Evolutionary conservation across 1,140 invertebrate genomes (phyloP), one percentile per base, ranked within the genome.

Genomic region (Papilio helenus): DNA sequence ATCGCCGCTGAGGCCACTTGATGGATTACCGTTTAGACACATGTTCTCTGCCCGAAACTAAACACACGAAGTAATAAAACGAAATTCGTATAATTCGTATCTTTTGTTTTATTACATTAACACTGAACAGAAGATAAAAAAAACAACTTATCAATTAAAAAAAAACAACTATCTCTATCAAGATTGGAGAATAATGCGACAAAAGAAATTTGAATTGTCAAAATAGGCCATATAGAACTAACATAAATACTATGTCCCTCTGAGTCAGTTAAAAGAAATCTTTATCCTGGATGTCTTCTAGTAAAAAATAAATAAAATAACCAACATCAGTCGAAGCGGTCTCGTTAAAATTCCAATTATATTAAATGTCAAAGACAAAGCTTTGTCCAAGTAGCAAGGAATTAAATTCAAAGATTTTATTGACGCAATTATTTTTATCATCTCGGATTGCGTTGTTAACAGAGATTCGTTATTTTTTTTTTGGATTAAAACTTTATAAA

Each of bases 301-400:
- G 16, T 55, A n/a, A 55, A 18, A 61, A 14, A 26, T 26, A 10
- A 61, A 61, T 61, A 9, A 61, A 61, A 12, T 9, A 14, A 61
- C 9, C 58, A 61, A 61, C 58, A 61, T 61, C 58, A 61, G 23
- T 61, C 26, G 10, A 61, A 23, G 26, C 55, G 1, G 7, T 58
- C 58, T 61, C 58, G 58, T 61, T 61, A 26, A 61, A 61, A 61
- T 61, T 61, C 58, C 58, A 61, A 61, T 61, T 61, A 61, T 26
- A 26, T 61, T 26, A 61, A 61, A 61, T 23, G 20, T 61, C 58
- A 61, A 61, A 61, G 58, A 61, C 58, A 61, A 61, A 61, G 58
- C 58, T 26, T 12, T 61, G 23, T 55, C 51, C 51, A 26, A 61
- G 58, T 16, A 23, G 58, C 23, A 14, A 26, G 3, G 23, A 61